Evolutionary conservation across 2,797 vertebrate species (phyloP).

Genomic region (Pygocentrus nattereri): DNA sequence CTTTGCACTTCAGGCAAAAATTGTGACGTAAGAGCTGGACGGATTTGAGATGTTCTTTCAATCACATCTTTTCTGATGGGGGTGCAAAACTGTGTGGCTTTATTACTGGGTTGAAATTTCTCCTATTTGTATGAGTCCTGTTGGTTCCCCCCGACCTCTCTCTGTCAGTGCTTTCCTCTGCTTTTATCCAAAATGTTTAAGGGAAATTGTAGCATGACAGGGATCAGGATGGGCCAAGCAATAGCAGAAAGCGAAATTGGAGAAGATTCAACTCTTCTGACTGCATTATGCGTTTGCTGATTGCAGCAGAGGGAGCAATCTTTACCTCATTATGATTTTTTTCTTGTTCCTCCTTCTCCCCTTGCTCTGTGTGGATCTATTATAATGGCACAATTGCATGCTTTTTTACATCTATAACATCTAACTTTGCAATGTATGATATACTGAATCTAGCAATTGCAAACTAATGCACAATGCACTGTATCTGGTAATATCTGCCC

Average conservation of each 20-base stretch:
- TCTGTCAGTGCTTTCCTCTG: constrained; percentile 26
- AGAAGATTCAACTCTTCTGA: constrained; percentile 54
- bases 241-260: constrained; percentile 60
- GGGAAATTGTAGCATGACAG: constrained; percentile 65
- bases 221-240: constrained; percentile 60
- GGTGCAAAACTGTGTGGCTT: constrained; percentile 36
- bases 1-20: constrained; percentile 17
- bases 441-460: background rate
- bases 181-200: constrained; percentile 65
- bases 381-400: constrained; percentile 24
- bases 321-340: constrained; percentile 40
- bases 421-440: constrained; percentile 9
- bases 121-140: background rate
- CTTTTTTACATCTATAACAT: constrained; percentile 41
- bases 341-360: constrained; percentile 33
- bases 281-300: constrained; percentile 59
- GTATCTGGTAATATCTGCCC: background rate
- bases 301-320: constrained; percentile 59
- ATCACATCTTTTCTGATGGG: constrained; percentile 32
- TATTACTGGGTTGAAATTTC: constrained; percentile 12
- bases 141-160: constrained; percentile 20
- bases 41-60: background rate
- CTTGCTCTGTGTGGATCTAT: constrained; percentile 32
- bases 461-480: background rate
- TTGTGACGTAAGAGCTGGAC: background rate